Evolutionary conservation across 2,797 vertebrate species (phyloP), one percentile per base, ranked within the genome.

Genomic region (Carapus acus): DNA sequence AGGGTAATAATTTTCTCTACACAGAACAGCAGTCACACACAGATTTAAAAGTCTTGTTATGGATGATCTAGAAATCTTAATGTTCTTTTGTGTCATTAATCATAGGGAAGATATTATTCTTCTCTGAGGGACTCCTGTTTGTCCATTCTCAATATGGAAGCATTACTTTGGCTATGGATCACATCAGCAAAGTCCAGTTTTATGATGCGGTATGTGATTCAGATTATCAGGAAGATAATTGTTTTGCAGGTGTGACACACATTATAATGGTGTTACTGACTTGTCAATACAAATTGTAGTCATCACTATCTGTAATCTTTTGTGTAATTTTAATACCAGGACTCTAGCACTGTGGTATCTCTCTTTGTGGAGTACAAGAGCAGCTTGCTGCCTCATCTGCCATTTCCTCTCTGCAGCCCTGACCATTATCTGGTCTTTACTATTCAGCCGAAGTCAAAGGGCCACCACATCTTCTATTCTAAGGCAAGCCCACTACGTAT

Each of bases 101-200:
- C 82, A 22, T 40, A 98, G 96, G 94, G 17, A 96, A 92, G 78
- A 57, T 98, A 13, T 69, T 85, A 63, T 97, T 97, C 87, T 96
- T 97, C 73, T 91, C 93, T 0, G 86, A 88, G 39, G 96, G 95
- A 39, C 71, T 98, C 66, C 83, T 97, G 23, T 97, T 98, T 57
- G 76, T 86, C 59, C 88, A 94, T 65, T 87, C 88, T 45, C 91
- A 87, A 62, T 88, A 87, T 0, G 93, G 94, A 54, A 89, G 86
- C 73, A 83, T 98, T 38, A 85, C 88, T 49, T 74, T 98, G 73
- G 82, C 91, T 54, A 93, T 88, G 83, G 82, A 74, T 52, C 92
- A 94, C 46, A 85, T 96, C 85, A 83, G 62, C 39, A 83, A 79
- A 34, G 54, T 96, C 73, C 89, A 79, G 48, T 86, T 96, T 74